These are phyloP conservation scores for Rhinolophus ferrumequinum DNA, from an alignment of 2,113 vertebrate genomes.

Conservation along the genomic window DNA sequence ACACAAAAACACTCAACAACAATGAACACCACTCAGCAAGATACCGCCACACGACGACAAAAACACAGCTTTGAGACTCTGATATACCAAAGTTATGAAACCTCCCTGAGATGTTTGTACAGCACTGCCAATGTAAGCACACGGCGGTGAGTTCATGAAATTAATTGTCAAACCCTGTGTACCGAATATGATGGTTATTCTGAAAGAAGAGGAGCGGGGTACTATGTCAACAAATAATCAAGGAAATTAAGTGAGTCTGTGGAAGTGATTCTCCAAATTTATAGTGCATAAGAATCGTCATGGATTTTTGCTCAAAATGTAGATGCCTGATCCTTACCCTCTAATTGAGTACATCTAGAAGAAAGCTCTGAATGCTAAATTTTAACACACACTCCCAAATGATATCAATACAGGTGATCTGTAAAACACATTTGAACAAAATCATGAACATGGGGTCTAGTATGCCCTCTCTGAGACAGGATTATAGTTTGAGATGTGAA, in stretches of 20 bases:
- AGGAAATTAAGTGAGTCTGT: neutral
- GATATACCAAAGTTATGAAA: too few species aligned
- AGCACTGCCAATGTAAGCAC: too few species aligned
- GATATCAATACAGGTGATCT: neutral
- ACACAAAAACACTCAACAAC: too few species aligned
- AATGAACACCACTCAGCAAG: too few species aligned
- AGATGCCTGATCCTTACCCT: neutral
- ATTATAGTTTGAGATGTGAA: slow-evolving; percentile 6
- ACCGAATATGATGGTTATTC: neutral
- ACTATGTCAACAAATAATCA: neutral
- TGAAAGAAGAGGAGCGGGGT: neutral
- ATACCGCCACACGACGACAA: too few species aligned
- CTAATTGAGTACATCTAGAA: neutral
- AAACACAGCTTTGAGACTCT: too few species aligned
- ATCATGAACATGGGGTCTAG: neutral
- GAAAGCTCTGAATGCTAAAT: neutral
- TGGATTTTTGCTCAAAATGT: neutral
- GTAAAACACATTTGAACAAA: neutral
- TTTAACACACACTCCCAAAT: neutral
- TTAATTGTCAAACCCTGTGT: too few species aligned
- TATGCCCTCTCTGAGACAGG: neutral
- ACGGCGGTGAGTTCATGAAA: too few species aligned
- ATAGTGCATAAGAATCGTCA: neutral
- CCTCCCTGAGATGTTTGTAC: too few species aligned
- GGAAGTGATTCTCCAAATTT: neutral